These are phyloP conservation scores for Panagrolaimus sp. DNA, from an alignment of 1,140 invertebrate species.

Conservation along the genomic window DNA sequence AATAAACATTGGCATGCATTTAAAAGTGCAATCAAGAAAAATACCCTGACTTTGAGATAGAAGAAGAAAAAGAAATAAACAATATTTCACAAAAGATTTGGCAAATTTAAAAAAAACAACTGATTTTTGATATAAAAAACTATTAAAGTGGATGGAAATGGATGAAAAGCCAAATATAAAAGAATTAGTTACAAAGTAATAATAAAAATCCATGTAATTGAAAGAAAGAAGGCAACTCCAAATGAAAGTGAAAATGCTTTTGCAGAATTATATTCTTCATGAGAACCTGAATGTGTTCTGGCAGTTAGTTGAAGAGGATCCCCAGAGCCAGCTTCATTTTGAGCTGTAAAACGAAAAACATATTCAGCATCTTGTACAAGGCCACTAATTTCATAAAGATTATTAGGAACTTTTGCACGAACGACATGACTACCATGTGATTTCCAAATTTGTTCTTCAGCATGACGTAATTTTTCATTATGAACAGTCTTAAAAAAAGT, in stretches of 20 bases:
- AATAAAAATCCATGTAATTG: no score
- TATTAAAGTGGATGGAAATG: no score
- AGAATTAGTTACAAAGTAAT: no score
- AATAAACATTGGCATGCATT: no score
- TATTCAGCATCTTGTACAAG: slow-evolving; percentile 27
- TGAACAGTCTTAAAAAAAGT: not conserved
- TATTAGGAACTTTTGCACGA: slow-evolving; percentile 17
- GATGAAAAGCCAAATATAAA: no score
- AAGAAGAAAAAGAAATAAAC: not conserved
- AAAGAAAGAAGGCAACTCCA: not conserved
- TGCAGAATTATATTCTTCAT: slow-evolving; percentile 9
- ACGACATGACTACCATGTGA: slow-evolving; percentile 8
- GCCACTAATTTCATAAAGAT: slow-evolving; percentile 27
- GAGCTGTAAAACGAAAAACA: slow-evolving; percentile 25
- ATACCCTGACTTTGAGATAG: slow-evolving; percentile 14
- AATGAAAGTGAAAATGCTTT: slow-evolving; percentile 3
- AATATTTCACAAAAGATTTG: slow-evolving; percentile 4
- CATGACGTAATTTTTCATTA: not conserved
- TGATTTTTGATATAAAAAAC: no score
- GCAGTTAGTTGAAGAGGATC: slow-evolving; percentile 22
- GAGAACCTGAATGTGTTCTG: slow-evolving; percentile 1
- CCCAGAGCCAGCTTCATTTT: slow-evolving; percentile 28
- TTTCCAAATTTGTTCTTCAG: slow-evolving; percentile 2
- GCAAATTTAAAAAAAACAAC: no score
- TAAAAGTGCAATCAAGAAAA: not conserved